These are phyloP conservation scores for Deilephila porcellus DNA, from an alignment of 2,888 invertebrate genomes.

Conservation along the genomic window DNA sequence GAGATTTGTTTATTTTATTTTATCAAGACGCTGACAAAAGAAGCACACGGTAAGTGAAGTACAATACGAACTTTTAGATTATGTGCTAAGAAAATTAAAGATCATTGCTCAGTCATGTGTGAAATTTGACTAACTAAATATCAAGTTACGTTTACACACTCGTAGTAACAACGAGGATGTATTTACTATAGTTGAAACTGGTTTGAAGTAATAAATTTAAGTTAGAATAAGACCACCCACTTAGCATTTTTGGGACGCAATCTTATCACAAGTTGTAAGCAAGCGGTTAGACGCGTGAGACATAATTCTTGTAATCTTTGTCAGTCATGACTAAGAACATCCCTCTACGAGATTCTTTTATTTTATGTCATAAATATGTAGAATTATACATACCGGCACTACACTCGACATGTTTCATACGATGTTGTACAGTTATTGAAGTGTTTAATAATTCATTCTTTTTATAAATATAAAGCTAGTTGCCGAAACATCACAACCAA, in stretches of 20 bases:
- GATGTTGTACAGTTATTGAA: too few relatives aligned
- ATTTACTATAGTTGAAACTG: background rate
- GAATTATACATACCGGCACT: background rate
- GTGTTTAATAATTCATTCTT: too few relatives aligned
- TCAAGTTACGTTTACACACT: background rate
- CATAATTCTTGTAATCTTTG: background rate
- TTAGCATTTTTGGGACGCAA: conserved; percentile 10
- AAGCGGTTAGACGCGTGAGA: conserved; percentile 11
- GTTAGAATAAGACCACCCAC: conserved; percentile 9
- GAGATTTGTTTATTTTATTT: conserved; percentile 51
- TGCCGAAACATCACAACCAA: too few relatives aligned
- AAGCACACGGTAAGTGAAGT: conserved; percentile 57
- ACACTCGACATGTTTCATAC: too few relatives aligned
- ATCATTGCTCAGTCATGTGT: conserved; percentile 19
- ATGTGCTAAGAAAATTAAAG: conserved; percentile 33
- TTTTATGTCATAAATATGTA: background rate
- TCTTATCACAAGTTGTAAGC: conserved; percentile 26
- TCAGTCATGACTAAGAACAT: background rate
- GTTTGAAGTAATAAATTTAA: background rate
- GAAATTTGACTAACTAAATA: background rate
- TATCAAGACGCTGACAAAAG: conserved; percentile 42
- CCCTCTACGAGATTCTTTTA: background rate
- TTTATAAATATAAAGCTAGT: too few relatives aligned
- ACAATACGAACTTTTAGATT: conserved; percentile 22
- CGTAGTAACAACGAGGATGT: background rate